These are phyloP conservation scores for Sarcophaga variegata DNA, from an alignment of 2,888 invertebrate genomes.

Conservation along the genomic window DNA sequence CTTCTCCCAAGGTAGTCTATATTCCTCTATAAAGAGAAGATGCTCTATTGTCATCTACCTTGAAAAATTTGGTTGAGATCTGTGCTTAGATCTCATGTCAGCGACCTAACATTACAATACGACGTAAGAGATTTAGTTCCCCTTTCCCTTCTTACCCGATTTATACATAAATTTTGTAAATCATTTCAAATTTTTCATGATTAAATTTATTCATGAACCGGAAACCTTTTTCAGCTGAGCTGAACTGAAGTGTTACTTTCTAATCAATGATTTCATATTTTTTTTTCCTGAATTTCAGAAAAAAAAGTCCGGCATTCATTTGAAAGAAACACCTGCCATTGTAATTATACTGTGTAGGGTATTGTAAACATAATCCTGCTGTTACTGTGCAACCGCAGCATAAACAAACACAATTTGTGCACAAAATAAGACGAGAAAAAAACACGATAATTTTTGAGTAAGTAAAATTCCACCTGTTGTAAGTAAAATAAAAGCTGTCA, in stretches of 20 bases:
- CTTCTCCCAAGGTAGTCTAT: too few species aligned
- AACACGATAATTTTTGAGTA: slow-evolving; percentile 12
- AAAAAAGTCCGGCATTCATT: slow-evolving; percentile 9
- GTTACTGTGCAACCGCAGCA: slow-evolving; percentile 19
- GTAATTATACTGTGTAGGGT: slow-evolving; percentile 37
- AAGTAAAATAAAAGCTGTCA: slow-evolving; percentile 56
- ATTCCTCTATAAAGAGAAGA: too few species aligned
- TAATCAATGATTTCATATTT: not conserved
- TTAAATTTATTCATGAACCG: not conserved
- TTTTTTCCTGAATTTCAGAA: slow-evolving; percentile 7
- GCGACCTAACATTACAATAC: too few species aligned
- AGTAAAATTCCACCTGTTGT: slow-evolving; percentile 67
- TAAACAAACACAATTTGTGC: slow-evolving; percentile 14
- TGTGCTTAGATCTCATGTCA: too few species aligned
- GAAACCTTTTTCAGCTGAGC: not conserved
- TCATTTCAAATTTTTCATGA: not conserved
- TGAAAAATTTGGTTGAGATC: too few species aligned
- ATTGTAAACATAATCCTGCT: slow-evolving; percentile 43
- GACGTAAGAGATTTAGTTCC: too few species aligned
- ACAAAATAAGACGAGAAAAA: slow-evolving; percentile 14
- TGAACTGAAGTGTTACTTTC: not conserved
- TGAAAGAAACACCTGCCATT: slow-evolving; percentile 47
- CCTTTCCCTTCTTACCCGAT: too few species aligned
- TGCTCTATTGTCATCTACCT: too few species aligned
- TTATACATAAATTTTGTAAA: not conserved